Evolutionary conservation across 2,888 invertebrate genomes (phyloP), one percentile per base, ranked within the genome.

Genomic region (Ypsolopha scabrella): DNA sequence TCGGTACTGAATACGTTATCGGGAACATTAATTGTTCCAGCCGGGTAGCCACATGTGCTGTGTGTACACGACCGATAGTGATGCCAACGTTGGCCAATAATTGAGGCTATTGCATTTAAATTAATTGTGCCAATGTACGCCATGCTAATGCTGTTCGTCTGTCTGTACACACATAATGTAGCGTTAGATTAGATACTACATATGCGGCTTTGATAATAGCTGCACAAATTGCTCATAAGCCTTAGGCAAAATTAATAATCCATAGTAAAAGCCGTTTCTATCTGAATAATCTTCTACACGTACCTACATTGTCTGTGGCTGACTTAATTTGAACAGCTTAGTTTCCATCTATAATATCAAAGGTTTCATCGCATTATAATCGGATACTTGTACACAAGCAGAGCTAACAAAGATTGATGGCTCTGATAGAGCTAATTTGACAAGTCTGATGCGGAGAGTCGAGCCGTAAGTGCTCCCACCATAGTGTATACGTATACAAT

Each of bases 51-150:
- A 35, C 10, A 54, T 58, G 59, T 55, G 54, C 61, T 56, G 57
- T 39, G 61, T 60, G 61, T 10, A 36, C 14, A 50, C 11, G 14
- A 13, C 41, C 35, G 65, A 60, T 68, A 64, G 64, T 65, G 61
- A 63, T 64, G 59, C 65, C 67, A 70, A 73, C 68, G 70, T 68
- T 63, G 60, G 64, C 70, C 72, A 70, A 72, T 80, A 76, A 82
- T 80, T 80, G 76, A 68, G 70, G 80, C 74, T 74, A 77, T 80
- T 79, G 75, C 79, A 72, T 80, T 80, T 76, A 77, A 80, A 80
- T 81, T 81, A 80, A 82, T 81, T 75, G 77, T 70, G 64, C 69
- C 74, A 69, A 71, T 70, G 69, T 70, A 74, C 71, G 72, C 71
- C 68, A 67, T 59, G 62, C 65, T 72, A 72, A 75, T 72, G 68